Evolutionary conservation across 2,888 invertebrate genomes (phyloP).

Genomic region (Tuberolachnus salignus): DNA sequence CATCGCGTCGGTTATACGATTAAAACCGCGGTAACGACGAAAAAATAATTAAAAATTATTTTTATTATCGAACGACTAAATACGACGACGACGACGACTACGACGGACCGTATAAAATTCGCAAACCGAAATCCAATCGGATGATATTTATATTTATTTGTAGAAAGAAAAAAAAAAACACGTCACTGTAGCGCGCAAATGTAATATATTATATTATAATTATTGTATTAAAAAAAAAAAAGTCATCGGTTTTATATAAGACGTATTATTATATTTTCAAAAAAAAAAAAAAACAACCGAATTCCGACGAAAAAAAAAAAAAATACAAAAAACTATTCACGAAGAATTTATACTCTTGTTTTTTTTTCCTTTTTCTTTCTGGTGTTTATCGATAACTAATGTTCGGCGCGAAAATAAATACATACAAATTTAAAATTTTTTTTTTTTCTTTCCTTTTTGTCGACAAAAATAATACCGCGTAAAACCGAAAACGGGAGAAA

Average conservation of each 20-base stretch:
- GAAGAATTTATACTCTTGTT: too few relatives aligned
- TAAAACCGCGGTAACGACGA: not conserved
- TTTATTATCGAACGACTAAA: not conserved
- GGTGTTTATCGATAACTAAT: too few relatives aligned
- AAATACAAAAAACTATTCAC: too few relatives aligned
- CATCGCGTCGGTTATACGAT: slow-evolving; percentile 40
- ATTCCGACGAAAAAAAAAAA: not conserved
- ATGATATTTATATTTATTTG: not conserved
- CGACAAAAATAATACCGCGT: not conserved
- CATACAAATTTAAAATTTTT: too few relatives aligned
- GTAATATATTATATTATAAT: not conserved
- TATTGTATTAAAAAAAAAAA: not conserved
- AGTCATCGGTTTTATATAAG: slow-evolving; percentile 21
- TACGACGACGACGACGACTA: not conserved
- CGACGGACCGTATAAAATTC: slow-evolving; percentile 22
- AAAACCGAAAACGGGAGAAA: slow-evolving; percentile 15
- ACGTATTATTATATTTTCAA: too few relatives aligned
- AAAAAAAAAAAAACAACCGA: not conserved
- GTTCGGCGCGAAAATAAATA: too few relatives aligned
- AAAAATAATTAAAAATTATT: not conserved
- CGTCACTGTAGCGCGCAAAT: slow-evolving; percentile 31
- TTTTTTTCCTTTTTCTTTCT: not conserved
- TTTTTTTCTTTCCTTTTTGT: not conserved
- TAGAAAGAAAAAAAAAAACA: slow-evolving; percentile 4
- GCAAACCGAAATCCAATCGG: not conserved